These are phyloP conservation scores for Limnephilus marmoratus DNA, from an alignment of 2,888 invertebrate genomes.

Conservation along the genomic window DNA sequence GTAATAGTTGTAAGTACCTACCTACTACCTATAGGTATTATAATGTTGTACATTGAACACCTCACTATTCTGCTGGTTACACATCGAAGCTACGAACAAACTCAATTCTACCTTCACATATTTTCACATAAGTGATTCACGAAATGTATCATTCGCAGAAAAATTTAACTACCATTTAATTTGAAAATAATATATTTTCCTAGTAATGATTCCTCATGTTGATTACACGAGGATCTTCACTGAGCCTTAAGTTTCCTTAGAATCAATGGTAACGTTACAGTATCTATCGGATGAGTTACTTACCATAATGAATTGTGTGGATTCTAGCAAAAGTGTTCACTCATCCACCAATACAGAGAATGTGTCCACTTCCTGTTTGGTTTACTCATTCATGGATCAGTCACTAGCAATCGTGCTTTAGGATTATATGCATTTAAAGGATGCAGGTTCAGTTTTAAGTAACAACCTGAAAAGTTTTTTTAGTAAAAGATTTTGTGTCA, in stretches of 20 bases:
- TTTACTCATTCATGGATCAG: conserved; percentile 35
- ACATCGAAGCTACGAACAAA: background rate
- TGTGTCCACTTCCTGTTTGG: conserved; percentile 39
- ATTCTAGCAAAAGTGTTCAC: conserved; percentile 20
- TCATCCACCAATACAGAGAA: conserved; percentile 46
- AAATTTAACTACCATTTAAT: background rate
- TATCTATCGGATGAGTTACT: background rate
- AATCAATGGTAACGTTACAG: background rate
- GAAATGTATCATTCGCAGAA: background rate
- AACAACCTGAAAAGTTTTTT: no score
- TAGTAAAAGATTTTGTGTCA: no score
- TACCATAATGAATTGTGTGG: background rate
- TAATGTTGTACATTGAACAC: no score
- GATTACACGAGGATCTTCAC: background rate
- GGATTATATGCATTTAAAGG: background rate
- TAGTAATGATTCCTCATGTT: background rate
- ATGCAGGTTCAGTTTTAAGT: no score
- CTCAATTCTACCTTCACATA: background rate
- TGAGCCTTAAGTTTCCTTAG: background rate
- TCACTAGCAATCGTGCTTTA: background rate
- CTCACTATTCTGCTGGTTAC: no score
- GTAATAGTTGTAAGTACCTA: no score
- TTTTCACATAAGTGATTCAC: background rate
- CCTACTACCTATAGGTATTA: no score
- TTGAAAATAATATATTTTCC: background rate